Base-by-base conservation (phyloP, 1,140 invertebrate species). In the Drepana arcuata region DNA sequence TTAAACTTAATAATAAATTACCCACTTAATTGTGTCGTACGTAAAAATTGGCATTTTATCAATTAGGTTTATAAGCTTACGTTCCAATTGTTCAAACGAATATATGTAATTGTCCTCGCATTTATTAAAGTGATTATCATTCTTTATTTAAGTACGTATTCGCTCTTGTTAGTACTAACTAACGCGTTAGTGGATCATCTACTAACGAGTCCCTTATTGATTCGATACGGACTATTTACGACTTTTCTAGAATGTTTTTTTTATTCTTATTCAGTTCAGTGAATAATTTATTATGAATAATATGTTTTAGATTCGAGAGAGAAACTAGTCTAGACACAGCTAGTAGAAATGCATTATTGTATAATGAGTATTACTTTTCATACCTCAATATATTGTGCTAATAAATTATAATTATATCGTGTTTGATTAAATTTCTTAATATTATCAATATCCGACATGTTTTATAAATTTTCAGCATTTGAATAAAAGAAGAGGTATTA, bases 41-140 rank as follows among this genome's bases (percentile, higher is more conserved):
- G 50, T 60, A 43, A 54, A 54, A 53, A 57, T 78, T 78, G 73
- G 73, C 73, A 78, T 78, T 78, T 78, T 41, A 49, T 54, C 32
- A 48, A 48, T 39, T 69, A 65, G 55, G 41, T 57, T 40, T 53
- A 23, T 64, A 61, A 57, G 46, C 28, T 12, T 46, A 48, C 46
- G 56, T 67, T 65, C 66, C 63, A 67, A 49, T 58, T 55, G 48
- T 68, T 60, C 24, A 37, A 57, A 44, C 35, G 47, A 48, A 52
- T 49, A 68, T 60, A 55, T 58, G 24, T 21, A 48, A 43, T 66
- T 66, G 58, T 74, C 68, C 65, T 78, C 66, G 70, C 70, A 78
- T 78, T 78, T 78, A 37, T 10, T 34, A 41, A 50, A 56, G n/a
- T n/a, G n/a, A n/a, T n/a, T n/a, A 58, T 50, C 47, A 61, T 57